phyloP scores from a whole-genome alignment of 2,797 vertebrate species.

The Lutjanus argentimaculatus region DNA sequence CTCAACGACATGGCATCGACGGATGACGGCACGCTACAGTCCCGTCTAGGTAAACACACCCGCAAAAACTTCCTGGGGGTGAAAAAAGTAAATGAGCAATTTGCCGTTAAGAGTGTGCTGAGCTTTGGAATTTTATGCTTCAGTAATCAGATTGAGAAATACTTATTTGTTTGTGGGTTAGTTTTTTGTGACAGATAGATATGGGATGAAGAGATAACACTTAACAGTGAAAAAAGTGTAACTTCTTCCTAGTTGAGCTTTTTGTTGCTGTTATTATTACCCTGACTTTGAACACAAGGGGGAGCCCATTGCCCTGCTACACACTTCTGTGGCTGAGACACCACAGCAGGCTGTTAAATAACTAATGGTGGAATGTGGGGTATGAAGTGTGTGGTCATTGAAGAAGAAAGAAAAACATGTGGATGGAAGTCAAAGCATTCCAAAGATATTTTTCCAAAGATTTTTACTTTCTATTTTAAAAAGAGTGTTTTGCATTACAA shows the following conservation, averaged over 20 bases:
- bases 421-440: neutral
- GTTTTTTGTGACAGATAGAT: neutral
- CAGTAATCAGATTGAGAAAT: neutral
- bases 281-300: slow-evolving; percentile 52
- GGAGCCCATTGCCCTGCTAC: slow-evolving; percentile 28
- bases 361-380: neutral
- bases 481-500: neutral
- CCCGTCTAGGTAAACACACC: slow-evolving; percentile 91
- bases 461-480: neutral
- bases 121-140: neutral
- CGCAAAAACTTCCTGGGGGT: neutral
- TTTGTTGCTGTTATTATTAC: neutral
- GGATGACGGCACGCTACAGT: slow-evolving; percentile 95
- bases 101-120: neutral
- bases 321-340: neutral
- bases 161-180: neutral
- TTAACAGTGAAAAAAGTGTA: neutral
- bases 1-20: slow-evolving; percentile 98
- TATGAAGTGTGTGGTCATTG: neutral
- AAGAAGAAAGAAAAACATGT: neutral
- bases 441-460: neutral
- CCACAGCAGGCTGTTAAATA: neutral
- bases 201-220: neutral
- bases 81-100: neutral
- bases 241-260: neutral